Percentiles rank a stretch among this genome's conserved stretches.
phyloP scores from a whole-genome alignment of 2,888 invertebrate genomes.

The Tiphia femorata region DNA sequence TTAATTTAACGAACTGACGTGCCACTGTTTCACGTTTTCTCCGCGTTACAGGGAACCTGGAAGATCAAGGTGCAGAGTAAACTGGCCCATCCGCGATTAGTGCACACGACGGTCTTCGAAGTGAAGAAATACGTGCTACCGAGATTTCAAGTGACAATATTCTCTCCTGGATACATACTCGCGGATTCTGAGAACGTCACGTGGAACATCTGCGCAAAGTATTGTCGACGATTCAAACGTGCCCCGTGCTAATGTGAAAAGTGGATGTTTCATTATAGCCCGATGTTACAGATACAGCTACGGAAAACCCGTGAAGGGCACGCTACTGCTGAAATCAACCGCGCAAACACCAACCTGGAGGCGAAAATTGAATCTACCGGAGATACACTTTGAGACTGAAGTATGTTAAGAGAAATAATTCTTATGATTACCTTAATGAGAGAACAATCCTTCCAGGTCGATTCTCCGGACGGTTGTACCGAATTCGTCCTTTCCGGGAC shows the following conservation, averaged over 20 bases:
- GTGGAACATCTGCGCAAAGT: conserved; percentile 73
- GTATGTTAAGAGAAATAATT: conserved; percentile 29
- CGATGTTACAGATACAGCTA: conserved; percentile 72
- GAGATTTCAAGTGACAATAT: conserved; percentile 73
- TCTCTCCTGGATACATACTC: conserved; percentile 71
- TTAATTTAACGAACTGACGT: too few species aligned
- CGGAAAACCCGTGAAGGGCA: conserved; percentile 74
- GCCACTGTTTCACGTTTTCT: too few species aligned
- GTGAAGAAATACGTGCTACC: conserved; percentile 74
- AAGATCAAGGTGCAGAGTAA: conserved; percentile 67
- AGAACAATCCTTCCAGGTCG: conserved; percentile 43
- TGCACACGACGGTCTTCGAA: conserved; percentile 68
- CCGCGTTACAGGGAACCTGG: conserved; percentile 72
- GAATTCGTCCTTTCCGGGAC: conserved; percentile 61
- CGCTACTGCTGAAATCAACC: conserved; percentile 67
- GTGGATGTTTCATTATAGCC: too few species aligned
- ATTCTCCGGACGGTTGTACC: conserved; percentile 61
- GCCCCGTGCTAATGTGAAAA: too few species aligned
- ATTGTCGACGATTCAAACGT: conserved; percentile 22
- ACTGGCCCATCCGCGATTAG: conserved; percentile 50
- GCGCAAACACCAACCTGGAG: conserved; percentile 63
- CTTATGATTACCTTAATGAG: not conserved
- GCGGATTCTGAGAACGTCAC: conserved; percentile 67
- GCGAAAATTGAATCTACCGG: conserved; percentile 58
- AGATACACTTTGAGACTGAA: conserved; percentile 60